Evolutionary conservation across 2,113 vertebrate species (phyloP).

Genomic region (Gopherus flavomarginatus): DNA sequence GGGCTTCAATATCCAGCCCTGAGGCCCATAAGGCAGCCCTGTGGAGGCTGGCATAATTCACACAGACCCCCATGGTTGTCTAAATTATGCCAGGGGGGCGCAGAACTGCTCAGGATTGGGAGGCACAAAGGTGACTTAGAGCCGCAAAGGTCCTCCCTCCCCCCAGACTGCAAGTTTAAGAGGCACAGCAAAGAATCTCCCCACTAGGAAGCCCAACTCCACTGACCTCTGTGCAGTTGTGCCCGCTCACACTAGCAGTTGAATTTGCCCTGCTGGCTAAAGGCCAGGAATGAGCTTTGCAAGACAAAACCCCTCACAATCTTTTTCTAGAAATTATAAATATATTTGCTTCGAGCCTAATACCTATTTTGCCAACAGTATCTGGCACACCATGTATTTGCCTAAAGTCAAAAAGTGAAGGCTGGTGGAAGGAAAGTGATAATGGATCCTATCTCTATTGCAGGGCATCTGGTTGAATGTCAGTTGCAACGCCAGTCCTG

Average conservation of each 20-base stretch:
- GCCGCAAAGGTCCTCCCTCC: too few relatives aligned
- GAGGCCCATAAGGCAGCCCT: neutral
- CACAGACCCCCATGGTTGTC: neutral
- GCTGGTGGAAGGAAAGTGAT: neutral
- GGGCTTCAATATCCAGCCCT: neutral
- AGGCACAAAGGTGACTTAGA: neutral
- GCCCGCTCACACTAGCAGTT: neutral
- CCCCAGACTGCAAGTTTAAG: too few relatives aligned
- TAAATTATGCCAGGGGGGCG: neutral
- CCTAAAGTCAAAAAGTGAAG: neutral
- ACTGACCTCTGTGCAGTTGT: neutral
- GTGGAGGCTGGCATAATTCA: neutral
- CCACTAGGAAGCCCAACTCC: neutral
- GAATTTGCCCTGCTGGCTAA: neutral
- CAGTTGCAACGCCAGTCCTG: neutral
- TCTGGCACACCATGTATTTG: neutral
- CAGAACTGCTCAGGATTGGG: neutral
- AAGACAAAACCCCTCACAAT: neutral
- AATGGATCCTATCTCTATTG: neutral
- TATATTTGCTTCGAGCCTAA: neutral
- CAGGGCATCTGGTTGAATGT: neutral
- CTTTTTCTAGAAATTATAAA: neutral
- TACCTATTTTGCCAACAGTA: neutral
- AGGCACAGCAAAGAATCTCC: neutral
- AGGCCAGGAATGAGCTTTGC: neutral